Conservation (phyloP, 2,888 invertebrate genomes). For the Patella ulyssiponensis region DNA sequence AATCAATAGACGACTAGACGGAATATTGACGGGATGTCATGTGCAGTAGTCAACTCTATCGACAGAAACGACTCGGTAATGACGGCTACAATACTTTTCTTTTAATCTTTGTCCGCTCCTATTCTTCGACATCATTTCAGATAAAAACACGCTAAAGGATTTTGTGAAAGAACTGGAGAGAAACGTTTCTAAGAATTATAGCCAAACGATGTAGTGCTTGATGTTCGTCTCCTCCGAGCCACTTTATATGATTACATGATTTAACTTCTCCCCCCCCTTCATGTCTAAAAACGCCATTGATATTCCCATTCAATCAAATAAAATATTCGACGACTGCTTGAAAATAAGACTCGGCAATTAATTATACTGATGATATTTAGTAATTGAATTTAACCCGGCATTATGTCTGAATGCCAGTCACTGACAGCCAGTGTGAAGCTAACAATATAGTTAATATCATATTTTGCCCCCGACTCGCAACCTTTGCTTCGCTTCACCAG, state of each 20-base stretch:
- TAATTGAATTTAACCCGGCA: background rate
- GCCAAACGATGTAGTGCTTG: too few species aligned
- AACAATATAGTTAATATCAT: slow-evolving; percentile 5
- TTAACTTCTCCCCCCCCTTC: background rate
- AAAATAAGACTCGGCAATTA: too few species aligned
- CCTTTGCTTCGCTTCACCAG: background rate
- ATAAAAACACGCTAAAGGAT: too few species aligned
- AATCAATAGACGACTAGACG: too few species aligned
- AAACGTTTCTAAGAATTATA: too few species aligned
- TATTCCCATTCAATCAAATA: too few species aligned
- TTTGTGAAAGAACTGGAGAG: too few species aligned
- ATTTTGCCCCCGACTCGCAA: background rate
- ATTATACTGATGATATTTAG: too few species aligned
- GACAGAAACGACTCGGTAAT: background rate
- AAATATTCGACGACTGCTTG: too few species aligned
- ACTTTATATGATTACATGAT: slow-evolving; percentile 12
- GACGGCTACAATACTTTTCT: slow-evolving; percentile 11
- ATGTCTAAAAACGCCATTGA: background rate
- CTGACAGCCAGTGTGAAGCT: background rate
- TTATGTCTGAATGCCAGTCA: background rate
- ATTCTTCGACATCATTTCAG: background rate
- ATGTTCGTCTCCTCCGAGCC: background rate
- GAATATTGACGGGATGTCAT: too few species aligned
- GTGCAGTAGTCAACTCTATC: too few species aligned
- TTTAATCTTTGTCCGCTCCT: slow-evolving; percentile 6